Conservation (phyloP, 2,113 vertebrate species). For the Hiodon alosoides region DNA sequence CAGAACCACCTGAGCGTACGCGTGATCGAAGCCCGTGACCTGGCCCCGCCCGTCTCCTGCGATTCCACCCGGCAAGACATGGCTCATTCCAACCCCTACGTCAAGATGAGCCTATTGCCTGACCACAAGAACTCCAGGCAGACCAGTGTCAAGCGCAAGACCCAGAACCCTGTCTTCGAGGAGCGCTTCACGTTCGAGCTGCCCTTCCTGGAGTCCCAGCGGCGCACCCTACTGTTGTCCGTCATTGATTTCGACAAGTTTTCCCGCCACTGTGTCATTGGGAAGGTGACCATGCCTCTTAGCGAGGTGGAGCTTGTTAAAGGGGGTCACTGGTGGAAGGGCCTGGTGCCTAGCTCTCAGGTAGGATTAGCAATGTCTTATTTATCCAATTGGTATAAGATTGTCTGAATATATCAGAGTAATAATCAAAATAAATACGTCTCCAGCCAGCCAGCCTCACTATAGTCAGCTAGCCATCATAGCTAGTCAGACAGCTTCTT, state of each 20-base stretch:
- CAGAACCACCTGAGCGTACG: conserved; percentile 73
- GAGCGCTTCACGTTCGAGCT: conserved; percentile 85
- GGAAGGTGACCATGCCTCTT: conserved; percentile 77
- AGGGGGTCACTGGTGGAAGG: conserved; percentile 89
- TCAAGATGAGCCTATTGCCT: conserved; percentile 81
- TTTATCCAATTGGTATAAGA: not conserved
- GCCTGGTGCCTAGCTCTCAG: conserved; percentile 82
- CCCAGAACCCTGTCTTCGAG: conserved; percentile 81
- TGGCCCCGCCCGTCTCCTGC: conserved; percentile 70
- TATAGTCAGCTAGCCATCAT: too few relatives aligned
- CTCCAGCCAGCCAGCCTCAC: too few relatives aligned
- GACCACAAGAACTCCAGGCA: conserved; percentile 90
- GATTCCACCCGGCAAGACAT: conserved; percentile 73
- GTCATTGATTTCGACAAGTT: conserved; percentile 87
- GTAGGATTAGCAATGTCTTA: conserved; percentile 49
- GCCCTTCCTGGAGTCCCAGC: conserved; percentile 83
- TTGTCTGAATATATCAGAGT: not conserved
- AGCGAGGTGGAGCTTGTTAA: conserved; percentile 83
- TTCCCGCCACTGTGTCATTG: conserved; percentile 82
- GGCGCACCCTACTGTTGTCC: conserved; percentile 79
- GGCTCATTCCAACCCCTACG: conserved; percentile 83
- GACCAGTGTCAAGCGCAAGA: conserved; percentile 84
- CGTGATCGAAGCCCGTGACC: conserved; percentile 79
- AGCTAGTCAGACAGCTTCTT: too few relatives aligned
- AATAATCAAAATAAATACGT: not conserved